Percentiles rank a stretch among this genome's conserved stretches.
Conservation (phyloP, 2,888 invertebrate species). For the Euplexia lucipara region DNA sequence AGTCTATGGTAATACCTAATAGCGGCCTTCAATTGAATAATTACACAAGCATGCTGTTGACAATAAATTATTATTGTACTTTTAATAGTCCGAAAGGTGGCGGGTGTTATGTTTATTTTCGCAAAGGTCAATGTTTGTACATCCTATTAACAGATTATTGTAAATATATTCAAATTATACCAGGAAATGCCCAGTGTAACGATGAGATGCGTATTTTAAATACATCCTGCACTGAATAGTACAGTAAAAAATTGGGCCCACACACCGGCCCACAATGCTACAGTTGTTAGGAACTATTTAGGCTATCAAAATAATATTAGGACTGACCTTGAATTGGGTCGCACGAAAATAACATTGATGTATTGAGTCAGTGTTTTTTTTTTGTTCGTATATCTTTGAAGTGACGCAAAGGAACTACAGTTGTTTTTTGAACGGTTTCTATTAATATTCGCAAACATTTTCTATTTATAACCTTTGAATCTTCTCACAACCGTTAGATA, state of each 20-base stretch:
- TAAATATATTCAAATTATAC: slow-evolving; percentile 17
- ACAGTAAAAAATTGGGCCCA: neutral
- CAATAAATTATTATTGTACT: slow-evolving; percentile 13
- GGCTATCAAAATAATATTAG: slow-evolving; percentile 2
- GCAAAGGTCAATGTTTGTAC: slow-evolving; percentile 14
- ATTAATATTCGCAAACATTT: too few relatives aligned
- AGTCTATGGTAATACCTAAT: slow-evolving; percentile 26
- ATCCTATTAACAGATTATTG: neutral
- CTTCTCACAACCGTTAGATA: neutral
- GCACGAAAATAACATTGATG: slow-evolving; percentile 3
- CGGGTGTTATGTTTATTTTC: slow-evolving; percentile 20
- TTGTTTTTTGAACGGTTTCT: too few relatives aligned
- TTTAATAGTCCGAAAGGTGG: slow-evolving; percentile 23
- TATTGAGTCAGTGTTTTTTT: slow-evolving; percentile 7
- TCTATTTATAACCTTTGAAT: neutral
- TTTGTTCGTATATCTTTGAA: neutral
- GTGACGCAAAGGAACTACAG: neutral
- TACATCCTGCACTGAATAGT: neutral
- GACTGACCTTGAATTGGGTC: slow-evolving; percentile 26
- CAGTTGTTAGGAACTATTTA: neutral
- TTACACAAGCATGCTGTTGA: slow-evolving; percentile 14
- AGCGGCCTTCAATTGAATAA: slow-evolving; percentile 22
- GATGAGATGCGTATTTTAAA: neutral
- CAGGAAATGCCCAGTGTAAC: neutral
- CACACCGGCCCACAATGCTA: slow-evolving; percentile 1